A percentile compares a stretch with the other conserved stretches of the same genome.
Conservation (phyloP, 53 echinoderm and acorn worm species). For the Echinometra lucunter region DNA sequence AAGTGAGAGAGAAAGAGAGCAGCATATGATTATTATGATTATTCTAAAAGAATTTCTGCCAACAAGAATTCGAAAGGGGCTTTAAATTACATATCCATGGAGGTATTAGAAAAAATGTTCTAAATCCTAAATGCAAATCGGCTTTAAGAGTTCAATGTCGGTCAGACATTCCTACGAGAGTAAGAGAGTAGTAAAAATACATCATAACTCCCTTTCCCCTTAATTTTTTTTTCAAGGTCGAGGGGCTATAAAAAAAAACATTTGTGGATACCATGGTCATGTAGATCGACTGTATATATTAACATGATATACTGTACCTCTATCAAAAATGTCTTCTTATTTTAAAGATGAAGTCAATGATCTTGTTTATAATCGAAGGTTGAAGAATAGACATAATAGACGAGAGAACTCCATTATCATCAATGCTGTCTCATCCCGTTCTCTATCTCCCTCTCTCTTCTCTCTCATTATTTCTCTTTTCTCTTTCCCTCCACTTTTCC, state of each 20-base stretch:
- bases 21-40: too few relatives aligned
- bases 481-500: neutral
- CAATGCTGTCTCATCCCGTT: too few relatives aligned
- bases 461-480: too few relatives aligned
- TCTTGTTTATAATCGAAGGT: too few relatives aligned
- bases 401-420: too few relatives aligned
- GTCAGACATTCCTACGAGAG: constrained; percentile 30
- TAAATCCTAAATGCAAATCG: constrained; percentile 50
- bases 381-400: too few relatives aligned
- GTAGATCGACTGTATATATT: neutral
- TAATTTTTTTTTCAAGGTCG: constrained; percentile 23
- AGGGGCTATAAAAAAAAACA: neutral
- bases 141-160: constrained; percentile 53
- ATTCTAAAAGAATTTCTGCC: too few relatives aligned
- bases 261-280: neutral
- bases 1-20: too few relatives aligned
- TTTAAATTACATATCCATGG: neutral
- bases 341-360: too few relatives aligned
- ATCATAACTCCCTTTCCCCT: neutral
- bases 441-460: too few relatives aligned
- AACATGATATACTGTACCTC: neutral
- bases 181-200: neutral
- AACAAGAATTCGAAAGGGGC: neutral
- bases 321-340: neutral
- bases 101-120: neutral